phyloP scores from a whole-genome alignment of 2,888 invertebrate genomes.

The Sicus ferrugineus region DNA sequence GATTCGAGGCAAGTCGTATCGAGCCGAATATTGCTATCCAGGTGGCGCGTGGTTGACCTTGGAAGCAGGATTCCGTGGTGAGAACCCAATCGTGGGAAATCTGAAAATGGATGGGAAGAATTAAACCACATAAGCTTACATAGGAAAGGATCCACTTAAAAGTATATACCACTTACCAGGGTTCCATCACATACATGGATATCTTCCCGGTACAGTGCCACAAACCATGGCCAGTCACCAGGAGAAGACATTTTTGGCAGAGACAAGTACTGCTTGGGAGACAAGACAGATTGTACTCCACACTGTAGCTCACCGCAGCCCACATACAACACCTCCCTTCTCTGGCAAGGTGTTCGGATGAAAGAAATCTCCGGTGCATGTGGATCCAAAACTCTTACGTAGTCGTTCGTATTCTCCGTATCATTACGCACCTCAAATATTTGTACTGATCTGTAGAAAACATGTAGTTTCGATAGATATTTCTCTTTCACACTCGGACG shows the following conservation, averaged over 20 bases:
- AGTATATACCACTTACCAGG: conserved; percentile 66
- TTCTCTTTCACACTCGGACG: too few species aligned
- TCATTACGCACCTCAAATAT: conserved; percentile 74
- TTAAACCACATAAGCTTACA: background rate
- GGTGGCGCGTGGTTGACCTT: conserved; percentile 86
- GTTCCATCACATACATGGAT: conserved; percentile 90
- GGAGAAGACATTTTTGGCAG: conserved; percentile 78
- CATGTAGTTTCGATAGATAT: too few species aligned
- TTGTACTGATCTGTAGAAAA: conserved; percentile 71
- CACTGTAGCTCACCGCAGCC: conserved; percentile 80
- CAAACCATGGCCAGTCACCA: conserved; percentile 95
- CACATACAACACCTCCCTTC: conserved; percentile 80
- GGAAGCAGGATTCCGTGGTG: conserved; percentile 88
- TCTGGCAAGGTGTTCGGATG: conserved; percentile 77
- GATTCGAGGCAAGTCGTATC: conserved; percentile 77
- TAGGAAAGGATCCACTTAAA: background rate
- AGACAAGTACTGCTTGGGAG: conserved; percentile 59
- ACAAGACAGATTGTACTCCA: conserved; percentile 71
- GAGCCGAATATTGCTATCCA: conserved; percentile 84
- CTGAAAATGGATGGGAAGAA: conserved; percentile 36
- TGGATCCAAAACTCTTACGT: conserved; percentile 85
- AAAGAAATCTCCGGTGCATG: conserved; percentile 83
- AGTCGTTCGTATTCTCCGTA: conserved; percentile 70
- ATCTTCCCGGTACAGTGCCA: conserved; percentile 81
- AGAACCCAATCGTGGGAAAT: conserved; percentile 81